Evolutionary conservation across 2,888 invertebrate genomes (phyloP).

Genomic region (Tachina grossa): DNA sequence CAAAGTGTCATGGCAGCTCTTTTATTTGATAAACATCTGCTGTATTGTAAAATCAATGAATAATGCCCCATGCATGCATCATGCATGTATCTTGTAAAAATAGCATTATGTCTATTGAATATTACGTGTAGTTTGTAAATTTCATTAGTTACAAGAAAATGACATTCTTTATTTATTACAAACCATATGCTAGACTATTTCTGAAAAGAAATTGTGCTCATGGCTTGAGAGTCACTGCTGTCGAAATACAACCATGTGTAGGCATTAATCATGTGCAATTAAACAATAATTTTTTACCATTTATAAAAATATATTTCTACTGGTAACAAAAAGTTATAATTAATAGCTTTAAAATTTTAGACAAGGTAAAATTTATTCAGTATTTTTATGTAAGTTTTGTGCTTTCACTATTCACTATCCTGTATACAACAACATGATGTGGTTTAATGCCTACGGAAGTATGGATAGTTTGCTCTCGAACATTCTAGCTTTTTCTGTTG

Average conservation of each 20-base stretch:
- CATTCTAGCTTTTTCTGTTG: slow-evolving; percentile 77
- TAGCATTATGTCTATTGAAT: too few relatives aligned
- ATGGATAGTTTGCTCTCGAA: slow-evolving; percentile 76
- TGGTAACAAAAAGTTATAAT: neutral
- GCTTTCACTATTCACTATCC: neutral
- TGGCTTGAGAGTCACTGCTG: slow-evolving; percentile 32
- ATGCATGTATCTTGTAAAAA: too few relatives aligned
- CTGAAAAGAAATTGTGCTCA: neutral
- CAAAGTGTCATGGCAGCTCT: too few relatives aligned
- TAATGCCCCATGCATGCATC: too few relatives aligned
- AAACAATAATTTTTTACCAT: neutral
- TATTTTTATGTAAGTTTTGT: too few relatives aligned
- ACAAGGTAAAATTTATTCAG: neutral
- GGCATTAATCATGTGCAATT: slow-evolving; percentile 47
- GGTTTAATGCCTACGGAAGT: slow-evolving; percentile 69
- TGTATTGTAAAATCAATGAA: too few relatives aligned
- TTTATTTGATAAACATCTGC: too few relatives aligned
- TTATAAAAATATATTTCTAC: neutral
- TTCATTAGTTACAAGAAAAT: too few relatives aligned
- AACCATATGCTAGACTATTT: too few relatives aligned
- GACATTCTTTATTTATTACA: too few relatives aligned
- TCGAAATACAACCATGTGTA: slow-evolving; percentile 42
- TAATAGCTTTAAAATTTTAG: too few relatives aligned
- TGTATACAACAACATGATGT: slow-evolving; percentile 58
- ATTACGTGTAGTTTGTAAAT: too few relatives aligned